Conservation (phyloP, 2,888 invertebrate species). For the Parelbella ahira region DNA sequence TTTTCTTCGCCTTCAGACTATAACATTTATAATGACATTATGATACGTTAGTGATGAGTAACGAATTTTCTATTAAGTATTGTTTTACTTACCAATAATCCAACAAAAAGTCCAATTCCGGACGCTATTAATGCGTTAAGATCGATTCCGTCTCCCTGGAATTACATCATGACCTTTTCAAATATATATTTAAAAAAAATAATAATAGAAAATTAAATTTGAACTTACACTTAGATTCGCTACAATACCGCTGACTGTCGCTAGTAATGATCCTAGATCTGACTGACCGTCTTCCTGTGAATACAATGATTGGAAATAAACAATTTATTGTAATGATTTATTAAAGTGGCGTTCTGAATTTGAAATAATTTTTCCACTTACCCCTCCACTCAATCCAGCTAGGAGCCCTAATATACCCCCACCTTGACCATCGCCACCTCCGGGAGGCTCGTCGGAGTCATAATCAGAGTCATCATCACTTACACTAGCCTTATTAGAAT, state of each 20-base stretch:
- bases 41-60: neutral
- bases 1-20: constrained; percentile 71
- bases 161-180: too few relatives aligned
- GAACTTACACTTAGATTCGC: constrained; percentile 69
- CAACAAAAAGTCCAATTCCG: constrained; percentile 66
- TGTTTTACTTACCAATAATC: constrained; percentile 56
- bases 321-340: too few relatives aligned
- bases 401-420: constrained; percentile 69
- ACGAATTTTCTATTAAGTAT: too few relatives aligned
- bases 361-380: constrained; percentile 38
- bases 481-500: constrained; percentile 36
- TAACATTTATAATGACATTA: constrained; percentile 19
- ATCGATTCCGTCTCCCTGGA: constrained; percentile 70
- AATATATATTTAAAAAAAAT: too few relatives aligned
- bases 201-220: neutral
- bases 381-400: constrained; percentile 69
- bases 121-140: constrained; percentile 65
- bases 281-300: constrained; percentile 72
- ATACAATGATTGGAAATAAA: too few relatives aligned
- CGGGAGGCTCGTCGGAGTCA: constrained; percentile 64
- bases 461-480: constrained; percentile 45
- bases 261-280: constrained; percentile 66
- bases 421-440: constrained; percentile 65
- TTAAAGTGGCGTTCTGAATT: too few relatives aligned
- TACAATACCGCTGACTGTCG: constrained; percentile 68